A percentile compares a stretch with the other conserved stretches of the same genome.
Conservation (phyloP, 2,888 invertebrate species). For the Vesta saturnalis region DNA sequence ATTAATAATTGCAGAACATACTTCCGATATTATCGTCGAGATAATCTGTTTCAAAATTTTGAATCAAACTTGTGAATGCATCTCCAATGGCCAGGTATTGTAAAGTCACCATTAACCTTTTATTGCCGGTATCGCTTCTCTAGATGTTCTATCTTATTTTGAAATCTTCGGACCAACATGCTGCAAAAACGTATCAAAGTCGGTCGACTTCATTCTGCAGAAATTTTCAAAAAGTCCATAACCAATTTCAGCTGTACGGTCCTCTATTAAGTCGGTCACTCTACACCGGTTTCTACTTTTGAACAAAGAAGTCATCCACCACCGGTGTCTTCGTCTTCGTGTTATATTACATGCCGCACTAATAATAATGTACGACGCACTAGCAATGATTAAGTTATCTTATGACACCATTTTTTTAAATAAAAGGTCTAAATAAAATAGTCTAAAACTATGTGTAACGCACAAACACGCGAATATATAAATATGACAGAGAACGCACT, state of each 20-base stretch:
- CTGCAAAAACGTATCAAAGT: slow-evolving; percentile 50
- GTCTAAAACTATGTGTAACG: no score
- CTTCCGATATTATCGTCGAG: slow-evolving; percentile 38
- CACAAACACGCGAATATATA: no score
- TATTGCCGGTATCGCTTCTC: slow-evolving; percentile 47
- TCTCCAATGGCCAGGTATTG: slow-evolving; percentile 46
- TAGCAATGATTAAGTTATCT: slow-evolving; percentile 18
- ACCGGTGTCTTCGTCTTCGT: no score
- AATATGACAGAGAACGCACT: no score
- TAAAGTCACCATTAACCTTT: slow-evolving; percentile 49
- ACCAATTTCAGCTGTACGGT: slow-evolving; percentile 9
- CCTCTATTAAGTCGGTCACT: no score
- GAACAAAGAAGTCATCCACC: no score
- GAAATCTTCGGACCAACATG: slow-evolving; percentile 50
- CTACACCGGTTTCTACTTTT: no score
- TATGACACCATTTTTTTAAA: slow-evolving; percentile 14
- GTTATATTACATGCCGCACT: slow-evolving; percentile 11
- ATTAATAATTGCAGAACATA: not conserved
- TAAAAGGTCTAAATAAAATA: no score
- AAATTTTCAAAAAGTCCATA: slow-evolving; percentile 51
- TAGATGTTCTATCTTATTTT: slow-evolving; percentile 49
- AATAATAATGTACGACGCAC: slow-evolving; percentile 18
- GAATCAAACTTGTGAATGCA: slow-evolving; percentile 39
- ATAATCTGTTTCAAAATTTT: slow-evolving; percentile 48
- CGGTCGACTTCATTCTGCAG: slow-evolving; percentile 46